Evolutionary conservation across 2,113 vertebrate genomes (phyloP).

Genomic region (Verasper variegatus): DNA sequence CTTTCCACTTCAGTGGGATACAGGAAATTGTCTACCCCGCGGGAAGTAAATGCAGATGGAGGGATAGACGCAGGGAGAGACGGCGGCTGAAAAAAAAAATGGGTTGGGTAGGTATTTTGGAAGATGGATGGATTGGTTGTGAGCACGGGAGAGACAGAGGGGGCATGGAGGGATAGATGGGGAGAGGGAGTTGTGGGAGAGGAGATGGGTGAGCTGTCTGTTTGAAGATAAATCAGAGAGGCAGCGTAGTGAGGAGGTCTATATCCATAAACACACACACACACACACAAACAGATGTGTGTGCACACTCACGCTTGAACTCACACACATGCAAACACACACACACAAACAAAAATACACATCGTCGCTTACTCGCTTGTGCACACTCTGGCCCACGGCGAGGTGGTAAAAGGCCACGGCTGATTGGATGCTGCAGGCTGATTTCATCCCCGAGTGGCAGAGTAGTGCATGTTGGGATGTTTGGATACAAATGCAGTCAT

Average conservation of each 20-base stretch:
- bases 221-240: constrained; percentile 78
- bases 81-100: constrained; percentile 29
- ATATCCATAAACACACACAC: constrained; percentile 62
- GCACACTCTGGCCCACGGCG: constrained; percentile 66
- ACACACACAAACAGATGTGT: constrained; percentile 55
- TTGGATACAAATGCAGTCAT: constrained; percentile 76
- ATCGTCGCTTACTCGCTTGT: constrained; percentile 53
- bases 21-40: constrained; percentile 75
- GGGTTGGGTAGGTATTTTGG: constrained; percentile 43
- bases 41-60: constrained; percentile 72
- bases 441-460: constrained; percentile 67
- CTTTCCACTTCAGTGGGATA: constrained; percentile 77
- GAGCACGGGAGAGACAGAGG: constrained; percentile 47
- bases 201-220: constrained; percentile 71
- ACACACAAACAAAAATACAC: constrained; percentile 56
- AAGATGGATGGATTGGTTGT: constrained; percentile 63
- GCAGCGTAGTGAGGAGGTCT: constrained; percentile 68
- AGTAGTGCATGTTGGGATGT: constrained; percentile 77
- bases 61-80: constrained; percentile 35
- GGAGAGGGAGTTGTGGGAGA: constrained; percentile 47
- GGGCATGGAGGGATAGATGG: constrained; percentile 36
- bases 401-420: constrained; percentile 79
- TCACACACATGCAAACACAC: constrained; percentile 54
- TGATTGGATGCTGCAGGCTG: constrained; percentile 78
- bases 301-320: constrained; percentile 40